phyloP scores from a whole-genome alignment of 2,888 invertebrate species.

The Himalopsyche anomala region DNA sequence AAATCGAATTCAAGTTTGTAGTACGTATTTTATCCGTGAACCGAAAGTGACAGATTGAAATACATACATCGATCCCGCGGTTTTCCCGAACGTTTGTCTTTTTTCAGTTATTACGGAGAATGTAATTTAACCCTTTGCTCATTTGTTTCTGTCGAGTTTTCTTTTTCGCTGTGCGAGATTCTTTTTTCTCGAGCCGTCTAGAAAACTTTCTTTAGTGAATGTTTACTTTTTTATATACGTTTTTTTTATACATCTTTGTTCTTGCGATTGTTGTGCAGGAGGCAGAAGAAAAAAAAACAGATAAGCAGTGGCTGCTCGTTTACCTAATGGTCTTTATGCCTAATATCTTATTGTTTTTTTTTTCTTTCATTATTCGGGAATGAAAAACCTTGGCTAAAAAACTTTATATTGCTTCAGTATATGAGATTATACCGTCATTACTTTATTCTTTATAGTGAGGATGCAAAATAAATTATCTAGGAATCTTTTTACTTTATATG shows the following conservation, averaged over 20 bases:
- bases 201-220: conserved; percentile 6
- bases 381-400: not conserved
- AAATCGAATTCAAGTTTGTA: no score
- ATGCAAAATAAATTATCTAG: no score
- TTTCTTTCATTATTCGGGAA: not conserved
- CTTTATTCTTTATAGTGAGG: no score
- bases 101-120: conserved; percentile 22
- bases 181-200: conserved; percentile 17
- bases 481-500: no score
- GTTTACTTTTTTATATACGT: not conserved
- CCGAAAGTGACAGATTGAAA: no score
- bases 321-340: not conserved
- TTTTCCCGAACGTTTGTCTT: not conserved
- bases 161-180: conserved; percentile 44
- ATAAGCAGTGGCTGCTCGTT: not conserved
- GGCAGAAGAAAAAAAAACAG: not conserved
- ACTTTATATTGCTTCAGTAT: no score
- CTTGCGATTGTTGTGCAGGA: not conserved
- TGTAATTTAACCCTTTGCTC: conserved; percentile 43
- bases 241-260: not conserved
- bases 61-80: not conserved
- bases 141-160: conserved; percentile 53
- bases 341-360: conserved; percentile 11
- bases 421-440: no score
- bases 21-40: no score